Base-by-base conservation (phyloP, 30 jellyfish, hydroid and myxozoan genomes). In the Turritopsis dohrnii region DNA sequence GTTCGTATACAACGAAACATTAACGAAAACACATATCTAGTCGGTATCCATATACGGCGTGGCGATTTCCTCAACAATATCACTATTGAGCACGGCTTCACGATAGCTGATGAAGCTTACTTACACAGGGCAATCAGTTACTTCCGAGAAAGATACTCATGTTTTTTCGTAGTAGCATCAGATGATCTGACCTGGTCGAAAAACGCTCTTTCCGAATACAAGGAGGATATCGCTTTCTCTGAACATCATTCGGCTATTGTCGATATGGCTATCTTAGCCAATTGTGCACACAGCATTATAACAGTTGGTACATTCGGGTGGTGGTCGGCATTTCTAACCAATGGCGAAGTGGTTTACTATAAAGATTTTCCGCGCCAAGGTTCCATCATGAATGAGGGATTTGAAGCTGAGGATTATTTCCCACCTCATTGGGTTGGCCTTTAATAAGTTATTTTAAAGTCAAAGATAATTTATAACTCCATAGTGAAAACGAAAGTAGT, bases 281-380 rank as follows among this genome's bases (percentile, higher is more conserved):
- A 21, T 21, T 75, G 83, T 21, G 60, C 28, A 8, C 65, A 75
- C 0, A 1, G 0, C 9, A 75, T 75, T 26, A 75, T 75, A 22
- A 26, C 83, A 18, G 83, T 75, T 75, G 83, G 83, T 9, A 75
- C 83, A 9, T 75, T 75, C 41, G 65, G 83, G 9, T 75, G 83
- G 83, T 75, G 83, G 83, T 28, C 66, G 26, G 83, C 65, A 8
- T 75, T 23, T 26, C 65, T 75, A 26, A 9, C 83, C 25, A 30
- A 52, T 75, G 83, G 83, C 41, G 66, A 75, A 26, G 83, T 75
- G 9, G 60, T 75, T 0, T 28, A 28, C 41, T 75, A 75, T 75
- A 31, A 75, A 75, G 21, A 75, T 27, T 69, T 23, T 17, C 77
- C 77, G 28, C 28, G 77, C 31, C 28, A 69, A 19, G 77, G 22